Percentiles rank a stretch among this genome's conserved stretches.
Conservation (phyloP, 2,113 vertebrate genomes). For the Benitochromis conjunctus region DNA sequence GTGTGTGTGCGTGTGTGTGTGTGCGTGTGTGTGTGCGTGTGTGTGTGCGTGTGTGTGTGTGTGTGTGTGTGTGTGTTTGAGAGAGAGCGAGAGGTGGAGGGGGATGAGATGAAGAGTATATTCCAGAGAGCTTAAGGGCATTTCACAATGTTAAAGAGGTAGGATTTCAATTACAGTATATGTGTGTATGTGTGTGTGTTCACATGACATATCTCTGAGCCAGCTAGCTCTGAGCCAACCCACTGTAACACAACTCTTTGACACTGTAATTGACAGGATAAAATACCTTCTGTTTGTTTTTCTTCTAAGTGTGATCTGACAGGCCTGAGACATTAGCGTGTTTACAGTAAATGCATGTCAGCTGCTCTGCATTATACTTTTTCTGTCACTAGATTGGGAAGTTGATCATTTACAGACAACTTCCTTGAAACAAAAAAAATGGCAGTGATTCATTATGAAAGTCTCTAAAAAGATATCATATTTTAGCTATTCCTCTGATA, state of each 20-base stretch:
- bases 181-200: not conserved
- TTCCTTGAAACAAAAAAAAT: not conserved
- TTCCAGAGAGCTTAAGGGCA: slow-evolving; percentile 46
- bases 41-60: not conserved
- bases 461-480: not conserved
- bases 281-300: not conserved
- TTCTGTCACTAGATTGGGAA: not conserved
- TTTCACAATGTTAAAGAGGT: slow-evolving; percentile 39
- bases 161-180: slow-evolving; percentile 53
- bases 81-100: not conserved
- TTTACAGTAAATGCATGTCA: slow-evolving; percentile 6
- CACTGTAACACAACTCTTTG: not conserved
- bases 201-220: not conserved
- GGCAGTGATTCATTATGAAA: not conserved
- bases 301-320: not conserved
- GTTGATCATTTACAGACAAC: not conserved
- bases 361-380: not conserved
- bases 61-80: not conserved
- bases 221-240: not conserved
- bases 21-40: not conserved
- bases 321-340: not conserved
- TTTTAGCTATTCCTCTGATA: not conserved
- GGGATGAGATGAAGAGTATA: slow-evolving; percentile 4
- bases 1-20: not conserved
- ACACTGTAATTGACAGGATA: not conserved